A percentile compares a stretch with the other conserved stretches of the same genome.
These are phyloP conservation scores for Grantiella picta DNA, from an alignment of 2,113 vertebrate genomes.

Conservation along the genomic window DNA sequence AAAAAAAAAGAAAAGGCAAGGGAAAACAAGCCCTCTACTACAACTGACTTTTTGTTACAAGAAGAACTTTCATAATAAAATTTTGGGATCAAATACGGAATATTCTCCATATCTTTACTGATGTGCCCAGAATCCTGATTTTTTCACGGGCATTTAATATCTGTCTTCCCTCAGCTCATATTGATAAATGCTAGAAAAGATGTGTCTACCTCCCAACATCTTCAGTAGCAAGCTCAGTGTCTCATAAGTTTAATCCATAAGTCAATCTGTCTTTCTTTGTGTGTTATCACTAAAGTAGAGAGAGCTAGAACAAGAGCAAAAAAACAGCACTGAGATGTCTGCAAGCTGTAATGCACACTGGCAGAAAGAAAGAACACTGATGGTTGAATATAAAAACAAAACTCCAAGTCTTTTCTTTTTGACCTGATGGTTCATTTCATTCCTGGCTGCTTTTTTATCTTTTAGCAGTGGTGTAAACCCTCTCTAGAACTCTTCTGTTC, in stretches of 20 bases:
- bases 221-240: not conserved
- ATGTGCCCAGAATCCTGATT: not conserved
- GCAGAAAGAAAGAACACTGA: not conserved
- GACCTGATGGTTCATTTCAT: not conserved
- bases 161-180: not conserved
- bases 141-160: not conserved
- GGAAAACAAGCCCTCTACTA: not conserved
- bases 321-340: not conserved
- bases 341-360: not conserved
- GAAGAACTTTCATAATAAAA: not conserved
- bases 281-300: not conserved
- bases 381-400: not conserved
- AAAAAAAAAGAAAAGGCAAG: not conserved
- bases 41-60: not conserved
- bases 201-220: not conserved
- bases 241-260: not conserved
- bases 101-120: not conserved
- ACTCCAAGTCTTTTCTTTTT: not conserved
- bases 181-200: not conserved
- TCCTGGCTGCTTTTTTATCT: not conserved
- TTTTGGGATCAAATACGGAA: not conserved
- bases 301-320: not conserved
- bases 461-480: not conserved
- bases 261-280: not conserved
- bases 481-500: not conserved